These are phyloP conservation scores for Calonectris borealis DNA, from an alignment of 2,113 vertebrate genomes.

Conservation along the genomic window DNA sequence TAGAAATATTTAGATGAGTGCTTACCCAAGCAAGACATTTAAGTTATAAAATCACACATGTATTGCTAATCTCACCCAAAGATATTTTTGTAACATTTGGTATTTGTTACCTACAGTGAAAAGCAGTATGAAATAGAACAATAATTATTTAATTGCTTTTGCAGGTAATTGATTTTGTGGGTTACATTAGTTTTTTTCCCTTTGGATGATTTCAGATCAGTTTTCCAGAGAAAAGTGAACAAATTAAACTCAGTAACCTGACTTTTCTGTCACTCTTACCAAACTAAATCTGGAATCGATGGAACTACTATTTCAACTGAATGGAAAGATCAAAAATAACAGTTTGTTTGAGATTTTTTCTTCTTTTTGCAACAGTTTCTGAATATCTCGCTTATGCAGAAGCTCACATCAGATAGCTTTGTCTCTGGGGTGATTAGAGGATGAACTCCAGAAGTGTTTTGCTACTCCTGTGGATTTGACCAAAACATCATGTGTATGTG, in stretches of 20 bases:
- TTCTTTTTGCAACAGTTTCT: not conserved
- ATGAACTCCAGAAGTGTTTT: not conserved
- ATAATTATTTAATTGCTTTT: not conserved
- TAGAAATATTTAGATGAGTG: not conserved
- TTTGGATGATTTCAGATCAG: not conserved
- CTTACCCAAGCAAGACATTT: not conserved
- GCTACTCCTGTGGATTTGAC: not conserved
- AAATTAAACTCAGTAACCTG: not conserved
- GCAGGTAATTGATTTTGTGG: not conserved
- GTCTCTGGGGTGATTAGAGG: not conserved
- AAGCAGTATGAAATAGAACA: not conserved
- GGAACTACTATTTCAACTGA: not conserved
- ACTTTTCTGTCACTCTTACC: not conserved
- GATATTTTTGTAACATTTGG: not conserved
- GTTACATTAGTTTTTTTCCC: not conserved
- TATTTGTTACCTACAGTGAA: not conserved
- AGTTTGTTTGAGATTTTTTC: not conserved
- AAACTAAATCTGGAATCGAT: not conserved
- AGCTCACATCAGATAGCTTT: not conserved
- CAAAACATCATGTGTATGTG: fast-evolving
- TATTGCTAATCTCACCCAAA: not conserved
- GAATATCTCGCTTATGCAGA: not conserved
- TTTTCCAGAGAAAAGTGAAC: not conserved
- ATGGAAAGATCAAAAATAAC: not conserved
- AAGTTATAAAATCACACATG: not conserved